Evolutionary conservation across 2,888 invertebrate genomes (phyloP), one percentile per base, ranked within the genome.

Genomic region (Lasioglossum vierecki): DNA sequence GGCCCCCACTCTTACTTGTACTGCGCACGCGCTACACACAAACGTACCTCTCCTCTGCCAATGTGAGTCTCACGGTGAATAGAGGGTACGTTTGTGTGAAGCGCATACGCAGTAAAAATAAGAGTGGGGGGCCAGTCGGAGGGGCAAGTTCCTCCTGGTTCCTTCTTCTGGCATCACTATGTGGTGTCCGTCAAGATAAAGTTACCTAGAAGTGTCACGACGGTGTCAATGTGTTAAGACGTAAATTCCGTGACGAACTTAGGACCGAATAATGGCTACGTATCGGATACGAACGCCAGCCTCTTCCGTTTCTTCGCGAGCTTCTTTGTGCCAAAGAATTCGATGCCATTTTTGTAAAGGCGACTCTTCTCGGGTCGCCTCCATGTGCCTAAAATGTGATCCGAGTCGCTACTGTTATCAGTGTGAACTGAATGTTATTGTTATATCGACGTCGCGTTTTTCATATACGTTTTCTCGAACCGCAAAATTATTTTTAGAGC

Each of bases 341-440:
- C 85, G 82, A 88, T 87, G 84, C 70, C 72, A 63, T 46, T 78
- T 74, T 71, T 86, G 70, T 77, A 66, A 81, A 84, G 88, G 87
- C 88, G 88, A 87, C 89, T 53, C 83, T 76, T 77, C 35, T 35
- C 85, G 85, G 84, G 88, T 88, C 88, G 88, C 86, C 89, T 86
- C 80, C 80, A 88, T 90, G 88, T 91, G 90, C 90, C 90, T 90
- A 84, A 90, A 90, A 85, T 86, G 82, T 86, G 86, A 87, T 88
- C 79, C 76, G 86, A 87, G 79, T 63, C n/a, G 79, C 71, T 74
- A 63, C 72, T 74, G 72, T 79, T 84, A 49, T 71, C 68, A 75
- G 44, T 41, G 63, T 76, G 57, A 85, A 70, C 76, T 44, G 77
- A 84, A 80, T 72, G 80, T 85, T 84, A 76, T 82, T 80, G 80